Evolutionary conservation across 1,140 invertebrate species (phyloP).

Genomic region (Leptopilina clavipes): DNA sequence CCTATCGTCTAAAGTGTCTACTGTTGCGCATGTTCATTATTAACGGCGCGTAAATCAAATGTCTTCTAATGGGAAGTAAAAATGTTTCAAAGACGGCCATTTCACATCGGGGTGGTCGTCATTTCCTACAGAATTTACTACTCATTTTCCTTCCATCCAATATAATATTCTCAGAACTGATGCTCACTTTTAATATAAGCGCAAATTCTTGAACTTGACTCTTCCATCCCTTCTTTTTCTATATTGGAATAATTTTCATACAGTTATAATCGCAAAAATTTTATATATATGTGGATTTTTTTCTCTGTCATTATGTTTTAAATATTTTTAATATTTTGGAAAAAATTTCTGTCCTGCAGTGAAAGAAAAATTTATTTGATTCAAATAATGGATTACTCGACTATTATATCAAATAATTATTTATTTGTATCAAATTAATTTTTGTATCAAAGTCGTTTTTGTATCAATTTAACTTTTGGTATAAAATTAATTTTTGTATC

Average conservation of each 20-base stretch:
- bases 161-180: conserved; percentile 13
- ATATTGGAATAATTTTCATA: background rate
- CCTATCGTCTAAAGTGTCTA: conserved; percentile 8
- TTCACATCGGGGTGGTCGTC: conserved; percentile 24
- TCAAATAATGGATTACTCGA: no score
- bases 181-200: conserved; percentile 23
- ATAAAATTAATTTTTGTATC: no score
- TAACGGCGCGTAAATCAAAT: conserved; percentile 33
- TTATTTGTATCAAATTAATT: no score
- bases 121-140: conserved; percentile 8
- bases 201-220: conserved; percentile 8
- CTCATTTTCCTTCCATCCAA: conserved; percentile 7
- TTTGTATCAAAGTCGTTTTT: no score
- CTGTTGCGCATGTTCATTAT: conserved; percentile 18
- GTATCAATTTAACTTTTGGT: no score
- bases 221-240: background rate
- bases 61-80: conserved; percentile 26
- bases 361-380: no score
- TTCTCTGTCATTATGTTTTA: no score
- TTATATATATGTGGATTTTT: no score
- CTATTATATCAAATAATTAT: no score
- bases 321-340: no score
- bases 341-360: no score
- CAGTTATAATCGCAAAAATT: no score
- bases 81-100: conserved; percentile 28